Evolutionary conservation across 2,888 invertebrate species (phyloP).

Genomic region (Acanthosepion esculentum): DNA sequence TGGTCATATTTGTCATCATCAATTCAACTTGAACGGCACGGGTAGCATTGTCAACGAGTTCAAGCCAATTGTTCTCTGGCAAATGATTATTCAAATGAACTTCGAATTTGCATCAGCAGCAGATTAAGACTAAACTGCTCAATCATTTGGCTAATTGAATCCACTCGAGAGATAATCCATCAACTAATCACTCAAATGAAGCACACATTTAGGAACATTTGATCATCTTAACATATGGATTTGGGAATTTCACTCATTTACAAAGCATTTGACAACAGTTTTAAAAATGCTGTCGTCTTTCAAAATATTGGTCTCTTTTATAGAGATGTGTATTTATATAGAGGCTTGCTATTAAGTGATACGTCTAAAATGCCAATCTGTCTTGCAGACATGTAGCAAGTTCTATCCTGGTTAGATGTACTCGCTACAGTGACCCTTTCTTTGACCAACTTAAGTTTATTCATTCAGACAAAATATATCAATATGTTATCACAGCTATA

Average conservation of each 20-base stretch:
- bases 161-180: slow-evolving; percentile 21
- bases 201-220: neutral
- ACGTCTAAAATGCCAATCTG: too few species aligned
- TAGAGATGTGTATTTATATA: neutral
- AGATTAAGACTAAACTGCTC: neutral
- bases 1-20: neutral
- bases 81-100: neutral
- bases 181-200: slow-evolving; percentile 15
- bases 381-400: neutral
- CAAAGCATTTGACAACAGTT: neutral
- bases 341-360: neutral
- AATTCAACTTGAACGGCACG: neutral
- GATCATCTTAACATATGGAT: neutral
- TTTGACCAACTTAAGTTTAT: too few species aligned
- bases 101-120: neutral
- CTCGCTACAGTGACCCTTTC: too few species aligned
- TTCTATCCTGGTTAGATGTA: neutral
- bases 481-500: too few species aligned
- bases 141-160: slow-evolving; percentile 13
- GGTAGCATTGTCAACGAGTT: neutral
- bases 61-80: neutral
- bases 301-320: neutral
- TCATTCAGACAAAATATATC: too few species aligned
- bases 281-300: neutral
- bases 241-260: neutral